Evolutionary conservation across 2,888 invertebrate species (phyloP), one percentile per base, ranked within the genome.

Genomic region (Tryphoninae sp.): DNA sequence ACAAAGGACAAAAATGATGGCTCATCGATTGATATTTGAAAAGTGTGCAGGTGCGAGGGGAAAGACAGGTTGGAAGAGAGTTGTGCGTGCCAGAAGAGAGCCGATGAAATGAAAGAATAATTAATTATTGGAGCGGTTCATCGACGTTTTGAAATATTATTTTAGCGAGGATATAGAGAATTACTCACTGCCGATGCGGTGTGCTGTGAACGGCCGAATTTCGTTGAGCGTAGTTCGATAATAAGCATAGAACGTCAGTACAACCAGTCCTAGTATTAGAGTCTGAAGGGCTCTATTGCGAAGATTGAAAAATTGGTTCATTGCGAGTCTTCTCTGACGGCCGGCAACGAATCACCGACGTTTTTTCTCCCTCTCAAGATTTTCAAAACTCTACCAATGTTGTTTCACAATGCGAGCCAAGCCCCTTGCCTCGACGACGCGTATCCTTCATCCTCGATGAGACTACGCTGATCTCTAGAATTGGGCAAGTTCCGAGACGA

Each of bases 241-340:
- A 79, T 90, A 91, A 2, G 90, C 89, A 74, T 90, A 91, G 65
- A 91, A 88, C 23, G 91, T 90, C 42, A 92, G 86, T 23, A 87
- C 86, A 49, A 91, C 82, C 55, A 91, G 86, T 81, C 88, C 90
- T 59, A 91, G 83, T 81, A 91, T 87, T 69, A 91, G 88, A 73
- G 84, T 88, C 84, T 89, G 90, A 61, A 90, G 84, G 80, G 87
- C 81, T 79, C 90, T 89, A 85, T 88, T 91, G 72, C 91, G 90
- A 73, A 89, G 86, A 86, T 89, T 88, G 72, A 89, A 81, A 82
- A 89, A 87, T 19, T 73, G 55, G 51, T 45, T 84, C 89, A 89
- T 88, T 84, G 81, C 82, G 85, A 79, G 59, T 51, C 55, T 64
- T 40, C 58, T 68, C 7, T 33, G 13, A 33, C 58, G 19, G n/a